Base-by-base conservation (phyloP, 2,113 vertebrate species). In the Anseranas semipalmata region DNA sequence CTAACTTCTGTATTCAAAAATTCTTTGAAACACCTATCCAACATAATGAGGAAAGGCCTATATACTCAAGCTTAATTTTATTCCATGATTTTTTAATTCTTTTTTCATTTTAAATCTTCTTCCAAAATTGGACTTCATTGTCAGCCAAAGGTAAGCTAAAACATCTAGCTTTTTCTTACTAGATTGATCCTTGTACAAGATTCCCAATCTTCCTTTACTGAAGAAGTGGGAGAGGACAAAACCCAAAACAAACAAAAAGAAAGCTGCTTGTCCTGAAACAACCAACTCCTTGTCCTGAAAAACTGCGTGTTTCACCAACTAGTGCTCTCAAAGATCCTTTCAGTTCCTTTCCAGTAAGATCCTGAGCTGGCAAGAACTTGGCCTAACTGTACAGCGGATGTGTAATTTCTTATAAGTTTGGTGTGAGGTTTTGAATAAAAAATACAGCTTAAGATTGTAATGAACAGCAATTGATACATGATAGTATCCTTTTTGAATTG, bases 301-400 rank as follows among this genome's bases (percentile, higher is more conserved):
- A 32, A 19, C 10, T 19, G 28, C 3, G 1, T 73, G 39, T 67
- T 62, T 67, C 35, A 66, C 21, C 22, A 55, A 2, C 18, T 53
- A 32, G 50, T 53, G 50, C n/a, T 63, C 19, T 52, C 45, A 58
- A 2, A 58, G 53, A 63, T 46, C 9, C 3, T 27, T 71, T 16
- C 18, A 18, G 0, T 45, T 35, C 30, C 35, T 81, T 67, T 55
- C 39, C 46, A 50, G 7, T 27, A 55, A 59, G 50, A 75, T 63
- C 55, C 25, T 48, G 22, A 53, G 67, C 11, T 65, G 58, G 7
- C 45, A 71, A 33, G 32, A 80, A 20, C 39, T 32, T 74, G 33
- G n/a, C 27, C 0, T 1, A 70, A 13, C 12, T 3, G 3, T 65
- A 43, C 19, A 20, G 28, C 60, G 30, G 33, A 35, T 56, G 5